Percentiles rank a stretch among this genome's conserved stretches.
These are phyloP conservation scores for Casuarius casuarius DNA, from an alignment of 2,113 vertebrate genomes.

Conservation along the genomic window DNA sequence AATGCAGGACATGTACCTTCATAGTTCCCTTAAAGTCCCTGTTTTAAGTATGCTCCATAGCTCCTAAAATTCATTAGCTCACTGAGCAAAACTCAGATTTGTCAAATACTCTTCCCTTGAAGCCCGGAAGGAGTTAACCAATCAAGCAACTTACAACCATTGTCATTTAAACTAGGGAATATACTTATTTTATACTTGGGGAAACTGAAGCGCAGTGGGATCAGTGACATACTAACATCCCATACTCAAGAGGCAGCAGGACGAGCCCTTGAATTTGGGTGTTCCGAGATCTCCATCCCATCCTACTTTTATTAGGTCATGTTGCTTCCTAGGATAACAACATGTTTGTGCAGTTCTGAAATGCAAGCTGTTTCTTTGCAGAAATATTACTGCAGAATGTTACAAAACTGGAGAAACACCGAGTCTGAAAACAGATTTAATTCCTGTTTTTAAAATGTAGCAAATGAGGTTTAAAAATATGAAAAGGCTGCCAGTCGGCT, in stretches of 20 bases:
- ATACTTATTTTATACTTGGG: conserved; percentile 9
- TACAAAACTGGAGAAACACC: conserved; percentile 14
- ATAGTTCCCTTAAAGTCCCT: too few species aligned
- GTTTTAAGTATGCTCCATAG: background rate
- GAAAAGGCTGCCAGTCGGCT: conserved; percentile 37
- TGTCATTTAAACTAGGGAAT: background rate
- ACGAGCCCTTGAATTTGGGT: conserved; percentile 37
- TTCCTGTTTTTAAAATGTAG: conserved; percentile 17
- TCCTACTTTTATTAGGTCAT: conserved; percentile 42
- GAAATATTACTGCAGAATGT: conserved; percentile 30
- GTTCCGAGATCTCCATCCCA: background rate
- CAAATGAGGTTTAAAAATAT: conserved; percentile 48
- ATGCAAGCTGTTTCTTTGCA: conserved; percentile 44
- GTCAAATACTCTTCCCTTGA: background rate
- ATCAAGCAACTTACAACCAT: background rate
- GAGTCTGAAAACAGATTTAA: conserved; percentile 46
- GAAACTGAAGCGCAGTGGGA: conserved; percentile 41
- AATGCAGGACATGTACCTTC: background rate
- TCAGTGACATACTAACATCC: conserved; percentile 46
- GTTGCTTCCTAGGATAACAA: conserved; percentile 43
- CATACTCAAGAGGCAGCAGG: background rate
- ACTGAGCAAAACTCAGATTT: background rate
- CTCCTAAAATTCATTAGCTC: background rate
- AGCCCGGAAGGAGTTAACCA: background rate
- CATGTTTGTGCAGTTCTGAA: background rate